phyloP scores from a whole-genome alignment of 1,140 invertebrate genomes.

The Camponotus vicinus region DNA sequence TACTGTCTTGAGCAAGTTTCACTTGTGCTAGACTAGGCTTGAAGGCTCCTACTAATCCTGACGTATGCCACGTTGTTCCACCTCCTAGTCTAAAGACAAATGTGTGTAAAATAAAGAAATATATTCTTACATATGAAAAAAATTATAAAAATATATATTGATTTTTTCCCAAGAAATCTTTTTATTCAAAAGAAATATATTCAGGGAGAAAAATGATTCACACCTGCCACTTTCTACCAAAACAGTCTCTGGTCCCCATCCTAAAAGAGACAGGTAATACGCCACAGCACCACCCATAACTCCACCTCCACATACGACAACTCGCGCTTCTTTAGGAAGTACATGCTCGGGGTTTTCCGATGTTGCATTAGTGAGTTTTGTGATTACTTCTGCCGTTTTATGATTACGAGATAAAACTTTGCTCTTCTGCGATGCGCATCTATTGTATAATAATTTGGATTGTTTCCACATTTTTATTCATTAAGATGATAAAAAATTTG shows the following conservation, averaged over 20 bases:
- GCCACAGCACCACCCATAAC: constrained; percentile 97
- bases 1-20: constrained; percentile 93
- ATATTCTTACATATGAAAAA: background rate
- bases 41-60: constrained; percentile 94
- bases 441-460: constrained; percentile 66
- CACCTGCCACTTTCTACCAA: constrained; percentile 94
- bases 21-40: constrained; percentile 94
- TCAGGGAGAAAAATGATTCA: constrained; percentile 73
- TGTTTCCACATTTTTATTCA: constrained; percentile 68
- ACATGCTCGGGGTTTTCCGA: constrained; percentile 55
- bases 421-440: constrained; percentile 22
- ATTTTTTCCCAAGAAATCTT: too few species aligned
- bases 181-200: background rate
- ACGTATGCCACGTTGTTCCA: constrained; percentile 94
- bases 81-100: constrained; percentile 90
- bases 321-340: constrained; percentile 87
- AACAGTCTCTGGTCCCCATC: constrained; percentile 94
- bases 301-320: constrained; percentile 97
- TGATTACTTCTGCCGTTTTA: constrained; percentile 35
- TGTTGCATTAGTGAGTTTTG: constrained; percentile 38
- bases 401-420: constrained; percentile 23
- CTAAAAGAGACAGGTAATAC: constrained; percentile 95
- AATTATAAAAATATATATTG: background rate
- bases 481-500: constrained; percentile 32
- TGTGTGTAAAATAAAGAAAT: constrained; percentile 5